Percentiles rank a stretch among this genome's conserved stretches.
Conservation (phyloP, 1,140 invertebrate species). For the Lethrus apterus region DNA sequence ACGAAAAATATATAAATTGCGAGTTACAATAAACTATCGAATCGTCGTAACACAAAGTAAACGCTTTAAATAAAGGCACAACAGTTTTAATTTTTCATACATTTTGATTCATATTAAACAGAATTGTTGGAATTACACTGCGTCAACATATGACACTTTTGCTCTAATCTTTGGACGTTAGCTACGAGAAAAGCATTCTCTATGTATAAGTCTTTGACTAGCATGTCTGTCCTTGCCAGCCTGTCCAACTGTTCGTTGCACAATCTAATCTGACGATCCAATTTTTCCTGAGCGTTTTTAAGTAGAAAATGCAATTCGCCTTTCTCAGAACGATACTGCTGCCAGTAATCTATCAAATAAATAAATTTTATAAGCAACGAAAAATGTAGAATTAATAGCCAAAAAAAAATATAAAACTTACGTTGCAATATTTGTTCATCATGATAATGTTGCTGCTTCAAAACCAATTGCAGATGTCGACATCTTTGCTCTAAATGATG, state of each 20-base stretch:
- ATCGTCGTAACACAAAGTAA: too few relatives aligned
- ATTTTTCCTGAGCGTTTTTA: constrained; percentile 50
- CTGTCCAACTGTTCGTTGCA: constrained; percentile 51
- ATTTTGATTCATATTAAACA: constrained; percentile 5
- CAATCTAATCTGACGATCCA: constrained; percentile 55
- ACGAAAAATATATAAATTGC: too few relatives aligned
- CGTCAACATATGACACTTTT: constrained; percentile 47
- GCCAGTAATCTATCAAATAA: constrained; percentile 49
- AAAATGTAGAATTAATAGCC: background rate
- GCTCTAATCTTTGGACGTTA: constrained; percentile 55
- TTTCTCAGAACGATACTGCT: constrained; percentile 54
- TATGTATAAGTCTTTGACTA: constrained; percentile 72
- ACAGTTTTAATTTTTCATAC: constrained; percentile 1
- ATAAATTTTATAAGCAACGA: constrained; percentile 3
- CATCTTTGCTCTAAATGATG: constrained; percentile 52
- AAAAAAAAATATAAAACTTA: constrained; percentile 39
- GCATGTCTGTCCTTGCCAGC: constrained; percentile 61
- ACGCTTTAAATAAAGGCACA: constrained; percentile 8
- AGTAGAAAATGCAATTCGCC: constrained; percentile 51
- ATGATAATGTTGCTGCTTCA: constrained; percentile 57
- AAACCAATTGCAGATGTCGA: constrained; percentile 51
- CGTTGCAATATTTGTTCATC: constrained; percentile 57
- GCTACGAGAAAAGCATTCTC: constrained; percentile 68
- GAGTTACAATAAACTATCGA: too few relatives aligned
- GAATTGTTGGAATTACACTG: constrained; percentile 41